Evolutionary conservation across 2,113 vertebrate species (phyloP), one percentile per base, ranked within the genome.

Genomic region (Calonectris borealis): DNA sequence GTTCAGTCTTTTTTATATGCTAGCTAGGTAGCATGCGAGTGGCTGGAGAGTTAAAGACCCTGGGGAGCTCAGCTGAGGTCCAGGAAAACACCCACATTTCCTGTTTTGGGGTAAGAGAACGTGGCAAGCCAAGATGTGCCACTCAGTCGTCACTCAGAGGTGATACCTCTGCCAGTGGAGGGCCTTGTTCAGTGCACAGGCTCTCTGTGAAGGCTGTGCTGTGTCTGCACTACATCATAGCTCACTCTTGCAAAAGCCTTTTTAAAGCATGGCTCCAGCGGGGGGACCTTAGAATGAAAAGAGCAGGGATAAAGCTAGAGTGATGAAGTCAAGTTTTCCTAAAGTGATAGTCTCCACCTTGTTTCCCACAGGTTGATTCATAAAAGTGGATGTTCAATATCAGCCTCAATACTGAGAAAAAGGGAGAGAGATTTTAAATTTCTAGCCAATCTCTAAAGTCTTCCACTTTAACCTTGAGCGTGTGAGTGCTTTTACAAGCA

Each of bases 401-500:
- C 34, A 70, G 20, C 36, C 49, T 76, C 44, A 29, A 58, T 36
- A 38, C 13, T 38, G 32, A 85, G 66, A 54, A 65, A 93, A 86
- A 64, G 3, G 70, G 69, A 76, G n/a, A 86, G 51, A 62, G 22
- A 85, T 73, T 91, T 87, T 31, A 62, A 49, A 80, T 93, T 65
- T 62, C 68, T 91, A 64, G 32, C 14, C 13, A 32, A 9, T 94
- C 70, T 52, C 82, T 52, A 4, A 82, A 61, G 75, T 22, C 34
- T 94, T 93, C 83, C 66, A 72, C 95, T 91, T 82, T 94, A 76
- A 94, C 83, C 79, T 75, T 60, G 51, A 79, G 25, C 0, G 6
- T 93, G 77, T 73, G 61, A 96, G 73, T 88, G 77, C 87, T 96
- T 93, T 96, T 88, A 78, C 58, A 70, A 85, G 55, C 75, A 68